phyloP scores from a whole-genome alignment of 1,140 invertebrate genomes.

The Harlomillsia oculata region DNA sequence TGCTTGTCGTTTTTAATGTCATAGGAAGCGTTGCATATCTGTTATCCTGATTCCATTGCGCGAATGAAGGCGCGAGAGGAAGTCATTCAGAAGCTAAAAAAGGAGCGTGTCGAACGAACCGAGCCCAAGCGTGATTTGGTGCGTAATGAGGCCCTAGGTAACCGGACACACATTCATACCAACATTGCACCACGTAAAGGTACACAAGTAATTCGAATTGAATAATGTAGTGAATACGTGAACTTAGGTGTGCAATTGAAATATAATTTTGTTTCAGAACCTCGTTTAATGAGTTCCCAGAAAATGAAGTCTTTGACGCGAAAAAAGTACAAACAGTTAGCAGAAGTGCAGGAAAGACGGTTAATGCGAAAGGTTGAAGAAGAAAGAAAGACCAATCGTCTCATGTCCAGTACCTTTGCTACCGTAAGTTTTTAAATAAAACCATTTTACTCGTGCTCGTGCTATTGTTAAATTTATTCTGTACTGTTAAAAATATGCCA shows the following conservation, averaged over 20 bases:
- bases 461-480: too few species aligned
- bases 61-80: neutral
- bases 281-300: neutral
- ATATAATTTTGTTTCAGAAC: neutral
- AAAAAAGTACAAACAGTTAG: slow-evolving; percentile 1
- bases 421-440: too few species aligned
- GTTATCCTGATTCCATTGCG: neutral
- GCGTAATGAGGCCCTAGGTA: neutral
- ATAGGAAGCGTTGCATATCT: slow-evolving; percentile 1
- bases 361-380: neutral
- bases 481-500: too few species aligned
- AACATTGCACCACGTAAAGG: neutral
- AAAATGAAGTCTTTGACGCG: neutral
- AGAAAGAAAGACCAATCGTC: neutral
- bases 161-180: neutral
- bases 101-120: neutral
- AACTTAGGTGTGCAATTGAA: neutral
- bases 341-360: neutral
- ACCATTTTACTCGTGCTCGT: too few species aligned
- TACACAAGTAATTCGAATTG: neutral
- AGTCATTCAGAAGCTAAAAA: neutral
- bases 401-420: slow-evolving; percentile 1
- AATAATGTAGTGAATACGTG: neutral
- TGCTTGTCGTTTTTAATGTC: too few species aligned
- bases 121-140: slow-evolving; percentile 1